phyloP scores from a whole-genome alignment of 2,888 invertebrate genomes.

The Cheilosia vernalis region DNA sequence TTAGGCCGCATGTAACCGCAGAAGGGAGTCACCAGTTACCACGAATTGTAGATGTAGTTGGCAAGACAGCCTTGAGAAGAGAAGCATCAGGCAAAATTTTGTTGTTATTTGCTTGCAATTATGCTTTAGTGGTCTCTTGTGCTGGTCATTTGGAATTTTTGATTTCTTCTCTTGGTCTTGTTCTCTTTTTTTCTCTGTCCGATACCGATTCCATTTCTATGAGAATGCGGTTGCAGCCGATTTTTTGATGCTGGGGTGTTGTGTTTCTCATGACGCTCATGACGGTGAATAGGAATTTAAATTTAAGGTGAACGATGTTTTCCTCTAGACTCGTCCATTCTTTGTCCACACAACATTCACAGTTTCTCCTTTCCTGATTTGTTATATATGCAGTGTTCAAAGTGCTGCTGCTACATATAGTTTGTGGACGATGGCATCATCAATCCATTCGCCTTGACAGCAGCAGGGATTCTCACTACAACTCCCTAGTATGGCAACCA shows the following conservation, averaged over 20 bases:
- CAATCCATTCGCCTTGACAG: constrained; percentile 69
- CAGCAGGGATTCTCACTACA: constrained; percentile 41
- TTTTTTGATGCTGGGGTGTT: constrained; percentile 27
- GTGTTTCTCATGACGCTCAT: constrained; percentile 45
- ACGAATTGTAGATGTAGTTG: constrained; percentile 49
- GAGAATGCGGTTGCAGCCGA: constrained; percentile 49
- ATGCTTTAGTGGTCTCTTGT: constrained; percentile 43
- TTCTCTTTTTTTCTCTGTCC: constrained; percentile 3
- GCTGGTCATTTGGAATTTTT: constrained; percentile 51
- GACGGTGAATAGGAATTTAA: constrained; percentile 63
- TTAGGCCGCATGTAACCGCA: constrained; percentile 54
- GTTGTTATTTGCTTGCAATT: constrained; percentile 63
- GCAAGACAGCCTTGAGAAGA: constrained; percentile 73
- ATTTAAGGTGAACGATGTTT: constrained; percentile 67
- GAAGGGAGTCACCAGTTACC: constrained; percentile 17
- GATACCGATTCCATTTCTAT: constrained; percentile 63
- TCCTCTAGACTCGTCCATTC: constrained; percentile 45
- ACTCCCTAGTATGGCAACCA: constrained; percentile 24
- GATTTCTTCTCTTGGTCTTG: constrained; percentile 34
- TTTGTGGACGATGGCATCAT: constrained; percentile 64
- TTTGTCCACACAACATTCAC: constrained; percentile 14
- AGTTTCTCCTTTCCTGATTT: constrained; percentile 41
- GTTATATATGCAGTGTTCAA: constrained; percentile 22
- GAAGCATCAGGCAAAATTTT: constrained; percentile 37
- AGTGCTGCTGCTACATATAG: constrained; percentile 12